Evolutionary conservation across 2,888 invertebrate genomes (phyloP).

Genomic region (Drosophila robusta): DNA sequence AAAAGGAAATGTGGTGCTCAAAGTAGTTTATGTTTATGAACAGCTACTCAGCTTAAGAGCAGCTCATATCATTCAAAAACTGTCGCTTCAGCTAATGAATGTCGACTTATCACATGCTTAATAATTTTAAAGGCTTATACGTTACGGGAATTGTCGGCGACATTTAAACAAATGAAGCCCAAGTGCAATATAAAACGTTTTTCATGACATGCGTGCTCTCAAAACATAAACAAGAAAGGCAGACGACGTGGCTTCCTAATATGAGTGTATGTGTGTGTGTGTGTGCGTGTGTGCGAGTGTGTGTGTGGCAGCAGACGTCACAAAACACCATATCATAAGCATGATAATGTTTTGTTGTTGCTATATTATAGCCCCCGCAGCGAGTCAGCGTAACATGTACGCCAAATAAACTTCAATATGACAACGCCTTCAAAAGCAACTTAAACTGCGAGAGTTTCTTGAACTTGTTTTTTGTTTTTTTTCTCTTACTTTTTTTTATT

Average conservation of each 20-base stretch:
- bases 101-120: slow-evolving; percentile 21
- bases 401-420: slow-evolving; percentile 62
- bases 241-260: slow-evolving; percentile 26
- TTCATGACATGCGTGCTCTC: slow-evolving; percentile 44
- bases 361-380: slow-evolving; percentile 30
- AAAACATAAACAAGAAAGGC: slow-evolving; percentile 35
- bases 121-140: slow-evolving; percentile 37
- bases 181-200: slow-evolving; percentile 69
- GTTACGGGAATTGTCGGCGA: slow-evolving; percentile 27
- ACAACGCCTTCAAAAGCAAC: slow-evolving; percentile 53
- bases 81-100: slow-evolving; percentile 30
- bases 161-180: slow-evolving; percentile 70
- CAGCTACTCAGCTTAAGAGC: neutral
- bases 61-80: neutral
- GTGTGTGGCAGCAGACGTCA: slow-evolving; percentile 23
- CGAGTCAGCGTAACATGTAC: slow-evolving; percentile 40
- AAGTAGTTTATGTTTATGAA: neutral
- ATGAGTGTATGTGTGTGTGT: neutral
- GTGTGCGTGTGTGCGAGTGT: neutral
- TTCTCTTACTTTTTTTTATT: slow-evolving; percentile 8
- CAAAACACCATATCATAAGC: slow-evolving; percentile 26
- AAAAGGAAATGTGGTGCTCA: neutral
- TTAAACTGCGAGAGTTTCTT: slow-evolving; percentile 48
- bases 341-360: slow-evolving; percentile 25
- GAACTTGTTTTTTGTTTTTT: slow-evolving; percentile 43